Evolutionary conservation across 2,888 invertebrate genomes (phyloP).

Genomic region (Sicus ferrugineus): DNA sequence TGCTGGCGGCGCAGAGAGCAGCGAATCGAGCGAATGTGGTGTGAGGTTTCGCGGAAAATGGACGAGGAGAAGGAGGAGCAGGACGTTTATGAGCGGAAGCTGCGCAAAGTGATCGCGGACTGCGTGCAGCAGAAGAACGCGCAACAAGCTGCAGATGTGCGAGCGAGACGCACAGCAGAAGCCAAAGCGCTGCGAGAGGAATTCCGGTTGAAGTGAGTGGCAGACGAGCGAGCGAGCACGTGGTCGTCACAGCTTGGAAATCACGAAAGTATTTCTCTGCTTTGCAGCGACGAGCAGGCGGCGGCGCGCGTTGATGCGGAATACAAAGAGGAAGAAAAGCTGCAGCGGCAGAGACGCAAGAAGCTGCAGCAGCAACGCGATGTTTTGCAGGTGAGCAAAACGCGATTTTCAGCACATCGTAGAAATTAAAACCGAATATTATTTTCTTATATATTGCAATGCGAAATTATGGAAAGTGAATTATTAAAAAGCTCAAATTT

Average conservation of each 20-base stretch:
- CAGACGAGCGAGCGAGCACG: neutral
- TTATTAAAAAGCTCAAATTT: too few species aligned
- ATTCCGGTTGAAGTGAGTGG: slow-evolving; percentile 36
- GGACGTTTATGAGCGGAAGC: slow-evolving; percentile 35
- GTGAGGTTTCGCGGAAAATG: slow-evolving; percentile 34
- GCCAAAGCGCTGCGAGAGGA: slow-evolving; percentile 12
- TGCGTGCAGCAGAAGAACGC: slow-evolving; percentile 37
- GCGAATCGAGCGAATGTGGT: slow-evolving; percentile 42
- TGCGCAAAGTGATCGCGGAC: slow-evolving; percentile 36
- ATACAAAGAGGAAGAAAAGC: slow-evolving; percentile 26
- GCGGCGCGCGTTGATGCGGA: slow-evolving; percentile 32
- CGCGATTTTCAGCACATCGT: too few species aligned
- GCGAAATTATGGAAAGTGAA: too few species aligned
- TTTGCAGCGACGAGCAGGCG: slow-evolving; percentile 32
- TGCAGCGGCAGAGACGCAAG: slow-evolving; percentile 28
- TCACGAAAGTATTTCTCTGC: neutral
- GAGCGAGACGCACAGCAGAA: slow-evolving; percentile 13
- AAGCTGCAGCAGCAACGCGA: slow-evolving; percentile 27
- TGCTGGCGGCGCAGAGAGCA: slow-evolving; percentile 34
- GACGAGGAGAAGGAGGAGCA: slow-evolving; percentile 41
- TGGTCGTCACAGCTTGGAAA: neutral
- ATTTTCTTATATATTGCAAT: neutral
- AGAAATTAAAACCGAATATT: neutral
- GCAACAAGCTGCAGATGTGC: slow-evolving; percentile 9
- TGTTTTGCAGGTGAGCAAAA: slow-evolving; percentile 35